Percentiles rank a stretch among this genome's conserved stretches.
These are phyloP conservation scores for Leptocoma aspasia DNA, from an alignment of 2,113 vertebrate genomes.

Conservation along the genomic window DNA sequence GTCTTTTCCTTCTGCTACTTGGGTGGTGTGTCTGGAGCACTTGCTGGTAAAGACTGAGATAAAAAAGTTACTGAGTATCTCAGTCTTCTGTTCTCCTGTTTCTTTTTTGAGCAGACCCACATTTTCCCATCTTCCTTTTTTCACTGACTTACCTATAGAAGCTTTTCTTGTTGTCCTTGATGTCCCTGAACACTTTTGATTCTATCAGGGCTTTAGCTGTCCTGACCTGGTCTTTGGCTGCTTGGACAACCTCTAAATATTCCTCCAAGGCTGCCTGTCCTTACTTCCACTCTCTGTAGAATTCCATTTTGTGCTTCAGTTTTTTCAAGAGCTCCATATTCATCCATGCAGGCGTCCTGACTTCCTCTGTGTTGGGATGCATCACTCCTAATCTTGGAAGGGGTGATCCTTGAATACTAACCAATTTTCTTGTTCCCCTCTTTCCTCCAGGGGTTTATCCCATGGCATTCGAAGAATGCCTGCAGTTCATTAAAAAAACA, in stretches of 20 bases:
- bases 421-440: not conserved
- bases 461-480: not conserved
- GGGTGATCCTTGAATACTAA: not conserved
- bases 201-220: not conserved
- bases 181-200: not conserved
- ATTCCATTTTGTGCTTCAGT: not conserved
- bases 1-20: not conserved
- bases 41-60: not conserved
- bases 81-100: not conserved
- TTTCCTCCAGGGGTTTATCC: not conserved
- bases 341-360: not conserved
- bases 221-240: not conserved
- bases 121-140: not conserved
- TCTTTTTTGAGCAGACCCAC: not conserved
- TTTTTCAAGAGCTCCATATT: not conserved
- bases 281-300: not conserved
- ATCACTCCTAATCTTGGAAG: not conserved
- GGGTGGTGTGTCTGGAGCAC: rapidly evolving
- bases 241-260: not conserved
- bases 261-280: not conserved
- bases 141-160: not conserved
- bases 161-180: not conserved
- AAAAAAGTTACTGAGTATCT: not conserved
- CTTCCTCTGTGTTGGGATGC: not conserved
- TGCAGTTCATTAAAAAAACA: not conserved